Percentiles rank a stretch among this genome's conserved stretches.
Conservation (phyloP, 2,113 vertebrate genomes). For the Ptilorrhoa leucosticta region DNA sequence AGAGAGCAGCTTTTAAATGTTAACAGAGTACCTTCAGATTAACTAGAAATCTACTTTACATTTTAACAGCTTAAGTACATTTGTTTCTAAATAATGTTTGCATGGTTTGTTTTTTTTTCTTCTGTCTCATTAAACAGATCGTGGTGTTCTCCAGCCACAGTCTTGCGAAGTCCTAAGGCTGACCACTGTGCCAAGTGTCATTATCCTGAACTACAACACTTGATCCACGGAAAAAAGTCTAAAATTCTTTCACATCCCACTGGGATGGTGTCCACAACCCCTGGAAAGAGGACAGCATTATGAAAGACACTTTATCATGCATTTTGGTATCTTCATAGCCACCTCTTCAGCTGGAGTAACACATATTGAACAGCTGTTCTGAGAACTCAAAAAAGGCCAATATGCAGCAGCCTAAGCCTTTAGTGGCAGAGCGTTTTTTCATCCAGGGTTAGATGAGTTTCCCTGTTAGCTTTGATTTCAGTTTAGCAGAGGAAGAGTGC, state of each 20-base stretch:
- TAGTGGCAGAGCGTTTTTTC: neutral
- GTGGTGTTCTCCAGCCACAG: accelerated
- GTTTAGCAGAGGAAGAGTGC: neutral
- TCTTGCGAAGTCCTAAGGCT: neutral
- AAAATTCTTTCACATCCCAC: neutral
- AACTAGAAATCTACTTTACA: neutral
- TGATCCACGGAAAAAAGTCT: neutral
- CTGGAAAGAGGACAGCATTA: neutral
- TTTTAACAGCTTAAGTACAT: neutral
- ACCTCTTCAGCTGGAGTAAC: neutral
- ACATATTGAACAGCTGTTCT: neutral
- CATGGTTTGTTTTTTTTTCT: neutral
- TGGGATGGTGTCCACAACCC: neutral
- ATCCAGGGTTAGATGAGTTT: neutral
- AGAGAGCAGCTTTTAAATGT: neutral
- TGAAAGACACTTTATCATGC: neutral
- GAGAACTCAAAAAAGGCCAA: neutral
- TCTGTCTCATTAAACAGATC: neutral
- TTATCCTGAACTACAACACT: neutral
- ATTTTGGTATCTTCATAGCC: neutral
- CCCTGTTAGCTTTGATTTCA: neutral
- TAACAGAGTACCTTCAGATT: neutral
- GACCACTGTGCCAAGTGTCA: neutral
- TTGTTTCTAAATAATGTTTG: neutral
- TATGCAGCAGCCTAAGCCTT: neutral